Evolutionary conservation across 1,140 invertebrate species (phyloP), one percentile per base, ranked within the genome.

Genomic region (Fopius arisanus): DNA sequence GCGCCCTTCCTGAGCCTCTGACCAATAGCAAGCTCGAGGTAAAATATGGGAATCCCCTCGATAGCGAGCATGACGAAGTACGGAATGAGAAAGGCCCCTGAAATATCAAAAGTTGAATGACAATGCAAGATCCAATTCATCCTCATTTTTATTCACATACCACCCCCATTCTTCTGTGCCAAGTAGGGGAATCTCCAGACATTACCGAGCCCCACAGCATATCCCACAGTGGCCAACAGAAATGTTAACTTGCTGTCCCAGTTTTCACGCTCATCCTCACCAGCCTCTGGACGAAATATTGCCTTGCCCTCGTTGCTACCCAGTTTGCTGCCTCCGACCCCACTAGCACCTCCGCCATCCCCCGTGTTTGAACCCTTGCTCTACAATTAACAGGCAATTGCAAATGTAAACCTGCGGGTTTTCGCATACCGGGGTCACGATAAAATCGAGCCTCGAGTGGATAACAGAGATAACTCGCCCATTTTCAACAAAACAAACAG

Each of bases 171-270:
- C 82, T 97, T 96, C 82, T 97, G 96, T 0, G 95, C 95, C 75
- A 97, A 87, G 87, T 96, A 96, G 0, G 95, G 95, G 88, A 97
- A 96, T 77, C 95, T 89, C 96, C 96, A 98, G 0, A 97, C 96
- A 79, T 97, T 97, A n/a, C 96, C 96, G 5, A 98, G 89, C 0
- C 96, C 96, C 0, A 97, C 96, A n/a, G 96, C 96, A 78, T 97
- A 96, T 1, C 96, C 96, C 14, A 97, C 93, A 14, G 96, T 96
- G 0, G 96, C 96, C 66, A 98, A 84, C 3, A 97, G 88, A 82
- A 97, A 98, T 31, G 96, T 97, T 31, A 97, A 86, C 84, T 97
- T 97, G 84, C 94, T 96, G 83, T 97, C 96, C 96, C 96, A 97
- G 67, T 94, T 95, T 88, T 97, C 96, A 37, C 96, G 88, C 75